A percentile compares a stretch with the other conserved stretches of the same genome.
These are phyloP conservation scores for Argya squamiceps DNA, from an alignment of 2,797 vertebrate species.

Conservation along the genomic window DNA sequence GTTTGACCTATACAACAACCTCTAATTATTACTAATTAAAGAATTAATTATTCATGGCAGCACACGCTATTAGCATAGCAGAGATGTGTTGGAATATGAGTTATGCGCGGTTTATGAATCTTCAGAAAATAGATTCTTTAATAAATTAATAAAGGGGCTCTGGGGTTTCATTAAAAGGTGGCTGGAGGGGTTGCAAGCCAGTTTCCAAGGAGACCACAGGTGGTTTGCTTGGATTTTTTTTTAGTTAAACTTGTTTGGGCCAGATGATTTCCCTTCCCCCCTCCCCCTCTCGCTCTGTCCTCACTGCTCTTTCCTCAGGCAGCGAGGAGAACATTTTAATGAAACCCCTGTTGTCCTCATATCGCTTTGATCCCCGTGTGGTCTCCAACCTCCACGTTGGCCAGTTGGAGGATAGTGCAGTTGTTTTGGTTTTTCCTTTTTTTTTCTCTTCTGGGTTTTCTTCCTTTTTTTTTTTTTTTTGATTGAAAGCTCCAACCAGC, in stretches of 20 bases:
- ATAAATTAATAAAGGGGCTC: constrained; percentile 91
- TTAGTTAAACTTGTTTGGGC: constrained; percentile 87
- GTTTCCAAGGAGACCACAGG: constrained; percentile 91
- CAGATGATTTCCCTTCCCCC: constrained; percentile 84
- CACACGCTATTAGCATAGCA: constrained; percentile 82
- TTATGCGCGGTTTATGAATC: constrained; percentile 86
- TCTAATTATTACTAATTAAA: constrained; percentile 89
- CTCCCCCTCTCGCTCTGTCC: constrained; percentile 78
- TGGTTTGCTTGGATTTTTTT: constrained; percentile 83
- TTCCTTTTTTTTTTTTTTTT: neutral
- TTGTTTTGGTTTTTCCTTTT: neutral
- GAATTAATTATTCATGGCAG: constrained; percentile 87
- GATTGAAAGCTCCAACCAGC: constrained; percentile 72
- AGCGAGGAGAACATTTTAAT: constrained; percentile 85
- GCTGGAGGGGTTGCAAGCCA: constrained; percentile 87
- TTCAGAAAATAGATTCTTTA: constrained; percentile 89
- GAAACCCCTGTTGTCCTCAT: constrained; percentile 88
- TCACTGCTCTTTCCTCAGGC: constrained; percentile 85
- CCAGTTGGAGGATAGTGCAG: constrained; percentile 76
- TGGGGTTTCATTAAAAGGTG: constrained; percentile 95
- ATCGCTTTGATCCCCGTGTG: constrained; percentile 86
- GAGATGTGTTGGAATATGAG: constrained; percentile 83
- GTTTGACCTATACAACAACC: constrained; percentile 83
- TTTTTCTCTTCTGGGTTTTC: neutral
- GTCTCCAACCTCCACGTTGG: constrained; percentile 78